phyloP scores from a whole-genome alignment of 2,113 vertebrate species.

The Corythornis vintsioides region DNA sequence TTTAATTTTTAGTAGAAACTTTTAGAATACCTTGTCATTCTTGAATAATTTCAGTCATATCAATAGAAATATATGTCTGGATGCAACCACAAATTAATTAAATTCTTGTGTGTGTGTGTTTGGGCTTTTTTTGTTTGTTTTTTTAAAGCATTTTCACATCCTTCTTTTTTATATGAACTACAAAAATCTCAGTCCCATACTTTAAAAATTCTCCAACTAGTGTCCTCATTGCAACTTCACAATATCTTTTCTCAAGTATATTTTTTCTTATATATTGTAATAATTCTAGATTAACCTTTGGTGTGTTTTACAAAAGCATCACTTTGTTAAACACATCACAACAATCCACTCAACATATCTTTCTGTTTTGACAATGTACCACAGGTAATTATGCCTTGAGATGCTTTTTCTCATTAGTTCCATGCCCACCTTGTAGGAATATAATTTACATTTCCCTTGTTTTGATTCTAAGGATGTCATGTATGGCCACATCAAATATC shows the following conservation, averaged over 20 bases:
- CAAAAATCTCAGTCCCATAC: not conserved
- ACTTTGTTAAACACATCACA: not conserved
- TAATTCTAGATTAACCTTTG: not conserved
- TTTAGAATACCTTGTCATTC: not conserved
- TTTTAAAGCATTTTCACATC: not conserved
- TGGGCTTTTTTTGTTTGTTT: too few relatives aligned
- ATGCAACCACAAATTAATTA: not conserved
- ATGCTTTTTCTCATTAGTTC: not conserved
- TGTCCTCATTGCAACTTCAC: not conserved
- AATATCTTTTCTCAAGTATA: not conserved
- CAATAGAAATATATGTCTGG: not conserved
- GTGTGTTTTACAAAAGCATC: not conserved
- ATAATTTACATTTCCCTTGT: not conserved
- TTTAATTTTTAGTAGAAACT: not conserved
- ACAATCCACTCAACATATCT: not conserved
- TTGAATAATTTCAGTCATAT: not conserved
- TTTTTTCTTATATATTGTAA: not conserved
- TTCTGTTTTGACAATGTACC: not conserved
- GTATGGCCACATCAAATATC: not conserved
- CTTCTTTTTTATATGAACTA: fast-evolving
- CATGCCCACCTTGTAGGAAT: not conserved
- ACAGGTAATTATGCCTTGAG: not conserved
- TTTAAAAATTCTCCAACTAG: not conserved
- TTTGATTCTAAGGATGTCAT: not conserved
- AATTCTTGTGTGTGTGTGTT: too few relatives aligned